Base-by-base conservation (phyloP, 2,888 invertebrate genomes). In the Antheraea yamamai region DNA sequence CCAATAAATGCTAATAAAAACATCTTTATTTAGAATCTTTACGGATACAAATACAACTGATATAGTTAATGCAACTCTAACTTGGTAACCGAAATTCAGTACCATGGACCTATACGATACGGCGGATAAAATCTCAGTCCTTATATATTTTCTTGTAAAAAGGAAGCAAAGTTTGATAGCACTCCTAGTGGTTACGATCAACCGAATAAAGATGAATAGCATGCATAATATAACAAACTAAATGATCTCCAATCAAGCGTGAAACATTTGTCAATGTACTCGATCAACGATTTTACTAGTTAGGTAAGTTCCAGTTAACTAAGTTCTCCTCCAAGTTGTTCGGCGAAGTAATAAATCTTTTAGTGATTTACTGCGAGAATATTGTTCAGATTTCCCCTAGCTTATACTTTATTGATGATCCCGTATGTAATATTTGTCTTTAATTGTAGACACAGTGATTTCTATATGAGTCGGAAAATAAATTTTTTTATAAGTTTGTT, bases 271-370 rank as follows among this genome's bases (percentile, higher is more conserved):
- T n/a, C 39, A 70, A 20, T 39, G 70, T 70, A n/a, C 70, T 70
- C 39, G 39, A 70, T 70, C 70, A n/a, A 70, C 8, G 39, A 39
- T 70, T 70, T 66, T 70, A 70, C 20, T 70, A 39, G 39, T 39
- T 39, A 68, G 58, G 30, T 66, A 73, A 23, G 16, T 61, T 23
- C 61, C 61, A 61, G 61, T 20, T 70, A 70, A 70, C 70, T 70
- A 70, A 70, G 39, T 70, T 70, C 20, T 70, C 74, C 30, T n/a
- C 52, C 39, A 70, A 74, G 73, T 76, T 73, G 75, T 75, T 77
- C 58, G n/a, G 70, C 35, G 35, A 74, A 64, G 77, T 76, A 76
- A 76, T 76, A 76, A 76, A 77, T 76, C 73, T 66, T 71, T 39
- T n/a, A 66, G 71, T 73, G 73, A 76, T 74, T 73, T 73, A 74